Evolutionary conservation across 2,888 invertebrate species (phyloP), one percentile per base, ranked within the genome.

Genomic region (Andrena haemorrhoa): DNA sequence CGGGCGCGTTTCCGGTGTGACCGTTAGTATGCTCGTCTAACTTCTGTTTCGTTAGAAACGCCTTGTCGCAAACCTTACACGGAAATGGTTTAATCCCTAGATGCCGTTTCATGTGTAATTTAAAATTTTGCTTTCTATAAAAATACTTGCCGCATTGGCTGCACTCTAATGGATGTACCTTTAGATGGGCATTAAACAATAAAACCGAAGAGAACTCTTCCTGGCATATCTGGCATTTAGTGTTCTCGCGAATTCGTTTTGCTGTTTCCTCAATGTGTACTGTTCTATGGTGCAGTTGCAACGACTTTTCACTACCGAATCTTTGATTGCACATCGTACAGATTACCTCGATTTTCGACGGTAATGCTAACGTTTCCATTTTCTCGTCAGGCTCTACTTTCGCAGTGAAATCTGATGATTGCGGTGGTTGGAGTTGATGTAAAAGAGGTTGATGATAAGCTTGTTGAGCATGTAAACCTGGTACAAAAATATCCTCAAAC

Each of bases 11-110:
- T 6, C 97, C 97, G 0, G 97, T 97, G 94, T 98, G 98, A 79
- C 96, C 95, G 93, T 98, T 97, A 94, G 96, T 96, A 91, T 98
- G 98, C 93, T 98, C 98, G 75, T 96, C 95, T 81, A 97, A 94
- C 91, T 97, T 98, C 94, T 97, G 97, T 68, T 97, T 96, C 33
- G 97, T 97, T 61, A 97, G 95, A 94, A 98, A 98, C 63, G 96
- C 95, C 93, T 98, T 98, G 92, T 96, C 96, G 92, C 98, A 98
- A 20, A 97, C 95, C 4, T 96, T 96, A 91, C 98, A 98, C 6
- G 94, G 94, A 91, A 95, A 96, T 86, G 97, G 96, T 92, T 97
- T 97, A 91, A 97, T 96, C 23, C 97, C 97, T 79, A 97, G 94
- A 93, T 98, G 98, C 0, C 97, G 96, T 92, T 97, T 97, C 92